phyloP scores from a whole-genome alignment of 2,888 invertebrate species.

The Euproctis similis region DNA sequence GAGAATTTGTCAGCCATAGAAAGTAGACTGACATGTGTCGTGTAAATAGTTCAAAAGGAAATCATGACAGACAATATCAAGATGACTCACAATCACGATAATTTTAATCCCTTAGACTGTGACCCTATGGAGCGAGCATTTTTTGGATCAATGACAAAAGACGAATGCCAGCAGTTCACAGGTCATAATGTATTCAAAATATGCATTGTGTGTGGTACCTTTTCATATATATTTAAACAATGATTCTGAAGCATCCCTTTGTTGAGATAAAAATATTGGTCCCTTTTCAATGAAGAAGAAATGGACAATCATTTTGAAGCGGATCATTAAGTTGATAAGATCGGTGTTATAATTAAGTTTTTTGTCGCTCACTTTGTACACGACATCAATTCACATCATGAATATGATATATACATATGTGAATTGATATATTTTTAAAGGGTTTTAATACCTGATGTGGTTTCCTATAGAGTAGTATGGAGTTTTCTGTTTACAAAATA shows the following conservation, averaged over 20 bases:
- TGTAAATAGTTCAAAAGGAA: constrained; percentile 20
- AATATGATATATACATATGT: too few species aligned
- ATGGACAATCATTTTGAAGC: constrained; percentile 52
- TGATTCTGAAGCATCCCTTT: constrained; percentile 48
- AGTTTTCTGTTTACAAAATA: too few species aligned
- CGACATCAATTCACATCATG: too few species aligned
- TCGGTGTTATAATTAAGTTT: constrained; percentile 39
- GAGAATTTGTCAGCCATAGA: constrained; percentile 23
- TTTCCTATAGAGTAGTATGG: too few species aligned
- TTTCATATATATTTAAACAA: constrained; percentile 51
- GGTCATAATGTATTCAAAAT: constrained; percentile 68
- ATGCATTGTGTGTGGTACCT: constrained; percentile 60
- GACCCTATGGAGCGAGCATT: constrained; percentile 27
- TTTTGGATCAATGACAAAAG: constrained; percentile 28
- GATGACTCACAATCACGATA: constrained; percentile 43
- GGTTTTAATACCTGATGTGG: too few species aligned
- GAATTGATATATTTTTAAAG: too few species aligned
- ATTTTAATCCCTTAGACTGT: constrained; percentile 44
- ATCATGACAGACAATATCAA: constrained; percentile 33
- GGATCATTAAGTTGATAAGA: constrained; percentile 67
- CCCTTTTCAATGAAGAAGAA: constrained; percentile 33
- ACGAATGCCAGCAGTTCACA: constrained; percentile 32
- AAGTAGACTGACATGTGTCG: constrained; percentile 34
- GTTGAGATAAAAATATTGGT: constrained; percentile 42
- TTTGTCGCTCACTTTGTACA: constrained; percentile 13